Base-by-base conservation (phyloP, 2,888 invertebrate species). In the Tuberolachnus salignus region DNA sequence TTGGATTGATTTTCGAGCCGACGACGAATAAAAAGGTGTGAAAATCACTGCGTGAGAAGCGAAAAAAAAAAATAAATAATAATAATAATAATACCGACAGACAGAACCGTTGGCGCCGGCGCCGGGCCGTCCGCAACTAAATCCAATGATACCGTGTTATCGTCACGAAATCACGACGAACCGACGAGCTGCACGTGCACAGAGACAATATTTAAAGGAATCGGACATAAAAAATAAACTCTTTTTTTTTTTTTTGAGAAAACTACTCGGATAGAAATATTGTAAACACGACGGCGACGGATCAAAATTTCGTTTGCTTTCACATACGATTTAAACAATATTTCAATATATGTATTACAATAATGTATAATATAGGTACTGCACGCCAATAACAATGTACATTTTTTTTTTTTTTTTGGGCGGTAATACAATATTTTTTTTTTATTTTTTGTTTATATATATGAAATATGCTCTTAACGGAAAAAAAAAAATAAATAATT, bases 11-110 rank as follows among this genome's bases (percentile, higher is more conserved):
- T 78, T 69, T 67, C 67, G 49, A 46, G 57, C 46, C 34, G 34
- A 34, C 34, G 21, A 78, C 57, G 26, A 49, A 67, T 78, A 67
- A 49, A 73, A 78, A 78, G 75, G 75, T 78, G 75, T 78, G 75
- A 78, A 78, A 78, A 78, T 57, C 55, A 78, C 53, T 34, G 59
- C 34, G 34, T 34, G 67, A 78, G 49, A 59, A 69, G 75, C 66
- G 59, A 49, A 66, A 59, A 69, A 57, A 66, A 26, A 46, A 67
- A 26, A 34, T 34, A 34, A 34, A 34, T 34, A 34, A 34, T 34
- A 34, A 34, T 34, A 34, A 34, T 34, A 59, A 26, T 14, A 16
- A 59, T n/a, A 49, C 75, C 75, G 75, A 78, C 75, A 78, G 66
- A 78, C 67, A 67, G 21, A 78, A 67, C 11, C 23, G 55, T 64